These are phyloP conservation scores for Gobius niger DNA, from an alignment of 2,113 vertebrate genomes.

Conservation along the genomic window DNA sequence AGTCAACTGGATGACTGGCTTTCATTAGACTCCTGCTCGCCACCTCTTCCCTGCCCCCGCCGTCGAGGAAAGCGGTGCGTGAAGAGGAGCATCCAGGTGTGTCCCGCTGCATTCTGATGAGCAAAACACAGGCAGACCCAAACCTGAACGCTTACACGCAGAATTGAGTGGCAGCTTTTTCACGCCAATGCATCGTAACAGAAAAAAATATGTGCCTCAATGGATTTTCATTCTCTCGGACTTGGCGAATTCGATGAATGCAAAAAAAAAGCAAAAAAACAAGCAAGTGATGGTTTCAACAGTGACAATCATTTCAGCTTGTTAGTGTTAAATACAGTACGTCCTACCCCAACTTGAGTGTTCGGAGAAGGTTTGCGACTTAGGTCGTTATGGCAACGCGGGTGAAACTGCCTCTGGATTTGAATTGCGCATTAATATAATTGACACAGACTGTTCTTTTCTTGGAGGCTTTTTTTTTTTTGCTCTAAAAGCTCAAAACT, in stretches of 20 bases:
- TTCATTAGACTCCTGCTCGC: slow-evolving; percentile 35
- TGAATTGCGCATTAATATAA: slow-evolving; percentile 1
- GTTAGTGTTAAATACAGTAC: background rate
- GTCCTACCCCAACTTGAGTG: background rate
- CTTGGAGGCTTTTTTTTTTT: background rate
- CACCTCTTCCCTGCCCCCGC: background rate
- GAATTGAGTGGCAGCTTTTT: slow-evolving; percentile 49
- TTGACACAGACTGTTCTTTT: background rate
- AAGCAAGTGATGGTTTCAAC: slow-evolving; percentile 20
- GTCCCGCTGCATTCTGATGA: slow-evolving; percentile 58
- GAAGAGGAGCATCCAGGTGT: slow-evolving; percentile 47
- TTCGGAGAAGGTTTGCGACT: background rate
- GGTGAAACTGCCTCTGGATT: background rate
- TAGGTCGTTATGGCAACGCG: background rate
- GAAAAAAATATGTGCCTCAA: slow-evolving; percentile 23
- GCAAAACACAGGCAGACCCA: slow-evolving; percentile 33
- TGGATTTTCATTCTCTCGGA: background rate
- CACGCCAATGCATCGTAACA: slow-evolving; percentile 12
- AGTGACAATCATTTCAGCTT: slow-evolving; percentile 1
- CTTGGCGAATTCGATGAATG: slow-evolving; percentile 14
- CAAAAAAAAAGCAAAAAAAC: background rate
- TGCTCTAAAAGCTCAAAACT: background rate
- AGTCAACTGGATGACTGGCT: slow-evolving; percentile 56
- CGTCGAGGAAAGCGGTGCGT: slow-evolving; percentile 33
- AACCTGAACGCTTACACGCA: slow-evolving; percentile 41